phyloP scores from a whole-genome alignment of 2,888 invertebrate species.

The Beris morrisii region DNA sequence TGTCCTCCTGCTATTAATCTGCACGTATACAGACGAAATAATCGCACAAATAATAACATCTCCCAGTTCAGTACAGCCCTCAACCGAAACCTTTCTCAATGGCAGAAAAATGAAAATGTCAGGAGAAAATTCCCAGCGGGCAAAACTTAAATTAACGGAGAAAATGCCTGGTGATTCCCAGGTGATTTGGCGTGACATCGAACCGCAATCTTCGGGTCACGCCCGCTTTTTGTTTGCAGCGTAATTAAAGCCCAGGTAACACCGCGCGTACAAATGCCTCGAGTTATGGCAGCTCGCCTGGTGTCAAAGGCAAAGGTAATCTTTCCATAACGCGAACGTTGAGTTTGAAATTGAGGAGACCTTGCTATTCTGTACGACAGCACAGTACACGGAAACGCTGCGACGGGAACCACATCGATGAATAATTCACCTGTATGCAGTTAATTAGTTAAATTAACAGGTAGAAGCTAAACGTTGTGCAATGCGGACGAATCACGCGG shows the following conservation, averaged over 20 bases:
- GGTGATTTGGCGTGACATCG: slow-evolving; percentile 13
- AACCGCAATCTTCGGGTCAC: slow-evolving; percentile 2
- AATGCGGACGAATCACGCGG: slow-evolving; percentile 34
- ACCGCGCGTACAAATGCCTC: neutral
- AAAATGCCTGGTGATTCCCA: slow-evolving; percentile 5
- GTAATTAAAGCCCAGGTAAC: slow-evolving; percentile 17
- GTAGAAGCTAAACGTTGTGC: slow-evolving; percentile 34
- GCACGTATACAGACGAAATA: no score
- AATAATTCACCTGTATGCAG: slow-evolving; percentile 38
- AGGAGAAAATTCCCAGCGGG: neutral
- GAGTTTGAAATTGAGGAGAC: no score
- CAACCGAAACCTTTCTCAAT: neutral
- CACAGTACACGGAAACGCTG: neutral
- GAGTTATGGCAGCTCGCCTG: neutral
- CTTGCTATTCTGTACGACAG: neutral
- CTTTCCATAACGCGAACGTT: neutral
- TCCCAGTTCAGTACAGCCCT: no score
- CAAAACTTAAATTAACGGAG: slow-evolving; percentile 9
- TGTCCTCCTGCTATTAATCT: no score
- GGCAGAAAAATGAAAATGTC: slow-evolving; percentile 13
- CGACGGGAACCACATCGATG: slow-evolving; percentile 21
- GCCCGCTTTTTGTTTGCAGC: slow-evolving; percentile 11
- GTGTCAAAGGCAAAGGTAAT: neutral
- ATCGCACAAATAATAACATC: no score
- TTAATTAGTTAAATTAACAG: slow-evolving; percentile 39